These are phyloP conservation scores for Drosophila melanica DNA, from an alignment of 1,140 invertebrate genomes.

Conservation along the genomic window DNA sequence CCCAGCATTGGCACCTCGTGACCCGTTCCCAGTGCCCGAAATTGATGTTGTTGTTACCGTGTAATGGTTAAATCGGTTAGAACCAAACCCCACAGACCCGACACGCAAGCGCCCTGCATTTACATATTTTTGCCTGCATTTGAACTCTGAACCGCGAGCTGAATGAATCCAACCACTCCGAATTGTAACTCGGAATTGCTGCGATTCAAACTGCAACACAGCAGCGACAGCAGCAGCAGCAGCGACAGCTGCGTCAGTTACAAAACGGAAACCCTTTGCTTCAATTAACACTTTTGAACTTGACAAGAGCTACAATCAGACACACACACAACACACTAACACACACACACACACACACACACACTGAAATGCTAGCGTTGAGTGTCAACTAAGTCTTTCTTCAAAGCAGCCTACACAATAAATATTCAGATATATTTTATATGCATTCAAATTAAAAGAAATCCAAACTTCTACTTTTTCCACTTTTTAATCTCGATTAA, in stretches of 20 bases:
- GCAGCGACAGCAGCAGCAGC: neutral
- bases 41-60: slow-evolving; percentile 41
- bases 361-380: neutral
- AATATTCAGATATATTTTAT: too few relatives aligned
- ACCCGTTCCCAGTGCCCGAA: slow-evolving; percentile 57
- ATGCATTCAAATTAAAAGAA: too few relatives aligned
- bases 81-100: slow-evolving; percentile 26
- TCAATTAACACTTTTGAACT: slow-evolving; percentile 80
- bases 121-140: slow-evolving; percentile 78
- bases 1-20: slow-evolving; percentile 54
- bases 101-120: slow-evolving; percentile 78
- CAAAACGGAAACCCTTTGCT: slow-evolving; percentile 44
- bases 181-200: slow-evolving; percentile 1
- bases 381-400: too few relatives aligned
- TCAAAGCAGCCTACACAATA: too few relatives aligned
- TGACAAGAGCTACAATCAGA: slow-evolving; percentile 36
- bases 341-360: slow-evolving; percentile 1
- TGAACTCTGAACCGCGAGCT: slow-evolving; percentile 59
- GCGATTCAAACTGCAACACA: slow-evolving; percentile 2
- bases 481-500: too few relatives aligned
- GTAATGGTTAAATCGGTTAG: slow-evolving; percentile 51
- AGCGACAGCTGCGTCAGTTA: slow-evolving; percentile 42
- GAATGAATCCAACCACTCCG: slow-evolving; percentile 32
- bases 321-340: slow-evolving; percentile 1
- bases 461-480: too few relatives aligned